These are phyloP conservation scores for Tachycineta bicolor DNA, from an alignment of 2,113 vertebrate genomes.

Conservation along the genomic window DNA sequence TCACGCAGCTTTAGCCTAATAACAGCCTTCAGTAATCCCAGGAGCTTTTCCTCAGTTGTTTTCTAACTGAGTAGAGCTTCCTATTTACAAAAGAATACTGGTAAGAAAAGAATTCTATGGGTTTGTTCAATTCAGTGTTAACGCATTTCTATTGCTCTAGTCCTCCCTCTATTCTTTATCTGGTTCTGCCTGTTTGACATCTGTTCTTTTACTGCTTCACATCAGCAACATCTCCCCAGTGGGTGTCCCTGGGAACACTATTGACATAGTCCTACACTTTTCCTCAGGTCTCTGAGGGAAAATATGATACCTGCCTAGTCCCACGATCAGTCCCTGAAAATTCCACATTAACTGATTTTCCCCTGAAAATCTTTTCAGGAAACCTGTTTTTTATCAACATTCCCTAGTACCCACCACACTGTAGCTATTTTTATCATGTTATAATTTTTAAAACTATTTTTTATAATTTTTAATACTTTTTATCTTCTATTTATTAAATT, in stretches of 20 bases:
- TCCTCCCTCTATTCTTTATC: background rate
- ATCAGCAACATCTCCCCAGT: background rate
- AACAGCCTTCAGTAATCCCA: background rate
- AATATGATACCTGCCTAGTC: background rate
- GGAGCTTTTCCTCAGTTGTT: background rate
- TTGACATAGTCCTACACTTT: background rate
- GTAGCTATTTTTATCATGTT: background rate
- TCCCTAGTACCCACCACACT: fast-evolving
- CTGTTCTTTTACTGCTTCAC: background rate
- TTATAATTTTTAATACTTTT: too few species aligned
- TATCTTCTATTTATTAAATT: background rate
- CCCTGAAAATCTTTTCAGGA: background rate
- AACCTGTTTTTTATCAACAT: background rate
- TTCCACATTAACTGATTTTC: background rate
- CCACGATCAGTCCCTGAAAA: fast-evolving
- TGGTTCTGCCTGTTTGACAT: background rate
- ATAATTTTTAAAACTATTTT: background rate
- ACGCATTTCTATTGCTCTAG: background rate
- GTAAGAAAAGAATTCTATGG: background rate
- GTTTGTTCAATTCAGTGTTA: background rate
- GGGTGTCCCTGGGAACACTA: background rate
- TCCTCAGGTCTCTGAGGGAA: background rate
- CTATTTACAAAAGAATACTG: background rate
- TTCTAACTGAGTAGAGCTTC: background rate
- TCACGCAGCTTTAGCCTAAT: background rate